These are phyloP conservation scores for Limanda limanda DNA, from an alignment of 2,113 vertebrate species.

Conservation along the genomic window DNA sequence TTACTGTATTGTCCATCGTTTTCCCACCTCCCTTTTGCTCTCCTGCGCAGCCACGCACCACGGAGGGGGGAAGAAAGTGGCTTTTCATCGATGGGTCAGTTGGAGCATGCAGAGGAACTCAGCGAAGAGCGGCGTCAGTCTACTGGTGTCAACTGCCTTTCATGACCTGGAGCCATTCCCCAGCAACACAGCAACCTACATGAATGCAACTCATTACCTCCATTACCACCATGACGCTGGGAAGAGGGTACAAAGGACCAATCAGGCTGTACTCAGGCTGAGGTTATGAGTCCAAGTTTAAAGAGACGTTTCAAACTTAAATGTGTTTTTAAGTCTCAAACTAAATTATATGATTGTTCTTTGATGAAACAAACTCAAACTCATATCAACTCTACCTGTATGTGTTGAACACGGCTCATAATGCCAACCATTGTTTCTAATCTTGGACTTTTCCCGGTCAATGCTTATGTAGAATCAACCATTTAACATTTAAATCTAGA, in stretches of 20 bases:
- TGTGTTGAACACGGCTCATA: no score
- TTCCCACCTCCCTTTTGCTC: constrained; percentile 63
- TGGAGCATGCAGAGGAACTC: constrained; percentile 71
- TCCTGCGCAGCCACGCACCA: constrained; percentile 65
- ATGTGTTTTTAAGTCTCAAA: no score
- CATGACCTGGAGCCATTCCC: constrained; percentile 50
- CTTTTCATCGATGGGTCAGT: constrained; percentile 76
- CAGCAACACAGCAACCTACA: constrained; percentile 51
- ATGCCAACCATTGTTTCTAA: no score
- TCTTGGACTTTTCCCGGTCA: no score
- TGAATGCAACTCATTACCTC: constrained; percentile 59
- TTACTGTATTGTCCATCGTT: constrained; percentile 72
- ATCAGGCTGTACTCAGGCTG: constrained; percentile 5
- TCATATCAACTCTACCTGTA: no score
- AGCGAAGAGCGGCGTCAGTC: constrained; percentile 58
- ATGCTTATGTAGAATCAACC: no score
- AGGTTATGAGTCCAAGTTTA: no score
- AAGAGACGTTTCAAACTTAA: no score
- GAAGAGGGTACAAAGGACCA: constrained; percentile 14
- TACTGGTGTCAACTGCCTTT: constrained; percentile 68
- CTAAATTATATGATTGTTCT: no score
- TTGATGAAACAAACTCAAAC: no score
- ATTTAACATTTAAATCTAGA: no score
- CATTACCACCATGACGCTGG: not conserved
- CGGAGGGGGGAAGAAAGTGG: constrained; percentile 77